Percentiles rank a stretch among this genome's conserved stretches.
phyloP scores from a whole-genome alignment of 92 coral and sea anemone species.

The Umimayanthus chanpuru region DNA sequence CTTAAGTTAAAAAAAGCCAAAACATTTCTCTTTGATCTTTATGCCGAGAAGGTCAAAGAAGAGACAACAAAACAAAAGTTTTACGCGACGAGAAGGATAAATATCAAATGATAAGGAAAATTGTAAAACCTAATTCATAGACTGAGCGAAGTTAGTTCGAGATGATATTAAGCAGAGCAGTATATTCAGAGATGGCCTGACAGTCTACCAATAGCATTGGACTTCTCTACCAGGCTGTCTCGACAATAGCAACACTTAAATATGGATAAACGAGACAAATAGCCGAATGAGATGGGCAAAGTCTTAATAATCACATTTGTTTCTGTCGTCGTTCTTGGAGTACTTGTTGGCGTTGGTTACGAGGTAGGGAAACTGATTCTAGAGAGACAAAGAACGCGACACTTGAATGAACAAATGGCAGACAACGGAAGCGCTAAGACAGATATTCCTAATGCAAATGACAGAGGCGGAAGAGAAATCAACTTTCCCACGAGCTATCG shows the following conservation, averaged over 20 bases:
- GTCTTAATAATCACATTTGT: neutral
- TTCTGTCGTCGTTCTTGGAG: conserved; percentile 6
- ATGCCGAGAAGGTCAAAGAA: neutral
- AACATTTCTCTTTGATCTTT: neutral
- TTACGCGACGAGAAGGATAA: neutral
- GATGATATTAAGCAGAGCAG: too few species aligned
- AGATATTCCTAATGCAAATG: conserved; percentile 8
- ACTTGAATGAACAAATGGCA: neutral
- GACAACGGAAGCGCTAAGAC: conserved; percentile 28
- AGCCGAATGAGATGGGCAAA: neutral
- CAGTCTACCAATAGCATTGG: neutral
- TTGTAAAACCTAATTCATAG: neutral
- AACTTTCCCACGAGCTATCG: conserved; percentile 80
- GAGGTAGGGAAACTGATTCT: conserved; percentile 15
- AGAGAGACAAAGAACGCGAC: neutral
- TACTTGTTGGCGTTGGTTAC: conserved; percentile 29
- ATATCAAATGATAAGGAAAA: neutral
- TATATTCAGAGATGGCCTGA: neutral
- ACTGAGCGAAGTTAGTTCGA: too few species aligned
- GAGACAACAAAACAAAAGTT: neutral
- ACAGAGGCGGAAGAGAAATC: conserved; percentile 9
- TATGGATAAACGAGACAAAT: neutral
- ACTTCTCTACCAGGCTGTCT: neutral
- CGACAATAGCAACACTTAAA: neutral
- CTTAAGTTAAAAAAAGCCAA: neutral